Conservation (phyloP, 1,140 invertebrate genomes). For the Octopus sinensis region DNA sequence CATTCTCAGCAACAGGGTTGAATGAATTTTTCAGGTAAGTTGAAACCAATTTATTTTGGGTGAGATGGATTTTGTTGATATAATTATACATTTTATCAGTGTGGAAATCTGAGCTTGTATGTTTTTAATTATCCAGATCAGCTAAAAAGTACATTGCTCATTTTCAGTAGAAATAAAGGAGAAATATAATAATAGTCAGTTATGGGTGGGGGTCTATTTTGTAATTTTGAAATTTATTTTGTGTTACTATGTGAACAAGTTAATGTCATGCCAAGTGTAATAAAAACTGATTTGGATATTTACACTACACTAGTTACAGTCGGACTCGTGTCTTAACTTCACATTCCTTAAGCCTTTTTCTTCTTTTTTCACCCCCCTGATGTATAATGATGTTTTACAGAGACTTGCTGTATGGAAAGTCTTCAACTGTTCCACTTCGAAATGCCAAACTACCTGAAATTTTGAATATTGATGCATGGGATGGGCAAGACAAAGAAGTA, state of each 20-base stretch:
- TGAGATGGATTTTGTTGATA: too few relatives aligned
- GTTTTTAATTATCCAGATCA: background rate
- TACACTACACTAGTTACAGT: too few relatives aligned
- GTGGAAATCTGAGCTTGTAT: background rate
- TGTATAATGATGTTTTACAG: slow-evolving; percentile 58
- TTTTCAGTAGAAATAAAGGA: background rate
- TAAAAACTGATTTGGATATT: too few relatives aligned
- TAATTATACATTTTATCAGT: background rate
- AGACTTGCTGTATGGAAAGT: slow-evolving; percentile 91
- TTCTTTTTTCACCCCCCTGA: too few relatives aligned
- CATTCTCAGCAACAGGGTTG: slow-evolving; percentile 92
- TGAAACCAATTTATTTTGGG: background rate
- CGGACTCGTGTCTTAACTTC: too few relatives aligned
- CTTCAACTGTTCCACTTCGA: slow-evolving; percentile 84
- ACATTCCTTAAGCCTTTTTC: too few relatives aligned
- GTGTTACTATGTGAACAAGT: too few relatives aligned
- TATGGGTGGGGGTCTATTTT: background rate
- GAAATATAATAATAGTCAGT: background rate
- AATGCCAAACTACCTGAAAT: slow-evolving; percentile 81
- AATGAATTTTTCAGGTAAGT: slow-evolving; percentile 81
- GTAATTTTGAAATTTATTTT: background rate
- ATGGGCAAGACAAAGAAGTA: slow-evolving; percentile 90
- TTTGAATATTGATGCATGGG: slow-evolving; percentile 77
- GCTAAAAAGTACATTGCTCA: background rate
- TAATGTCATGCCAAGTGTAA: too few relatives aligned